Evolutionary conservation across 2,113 vertebrate species (phyloP), one percentile per base, ranked within the genome.

Genomic region (Phaethornis superciliosus): DNA sequence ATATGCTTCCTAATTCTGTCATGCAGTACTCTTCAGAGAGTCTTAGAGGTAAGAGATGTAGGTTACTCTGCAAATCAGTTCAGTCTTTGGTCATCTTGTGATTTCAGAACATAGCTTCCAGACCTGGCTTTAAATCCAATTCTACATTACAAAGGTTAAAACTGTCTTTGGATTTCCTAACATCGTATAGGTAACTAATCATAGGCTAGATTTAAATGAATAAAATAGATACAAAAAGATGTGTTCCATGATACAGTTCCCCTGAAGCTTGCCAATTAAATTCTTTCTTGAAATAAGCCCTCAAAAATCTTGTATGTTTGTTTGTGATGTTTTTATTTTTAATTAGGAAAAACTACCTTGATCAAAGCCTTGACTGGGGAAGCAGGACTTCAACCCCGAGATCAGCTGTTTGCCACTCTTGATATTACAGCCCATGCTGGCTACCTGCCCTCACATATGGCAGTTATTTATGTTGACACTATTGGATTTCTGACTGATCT

Each of bases 401-500:
- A 99, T 94, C 98, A 98, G 94, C 98, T 99, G 10, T 99, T 99
- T 35, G 98, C 99, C 15, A 99, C 99, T 3, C 97, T 99, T 81
- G 99, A 99, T 44, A 98, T 99, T 67, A 99, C 99, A 2, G 98
- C 98, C 19, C 99, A 99, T 10, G 98, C 97, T 4, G 99, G 99
- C 30, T 94, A 70, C 58, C 96, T 99, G 91, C 99, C 98, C 71
- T 98, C 98, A 1, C 97, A 56, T 51, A 92, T 99, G 98, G 80
- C 97, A 0, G 97, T 99, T 49, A 97, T 99, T 69, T 99, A 98
- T 46, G 93, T 99, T 88, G 99, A 99, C 96, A 99, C 99, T 65
- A 98, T 99, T 60, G 99, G 99, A 44, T 99, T 99, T 97, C 98
- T 99, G 54, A 99, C 99, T 37, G 98, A 99, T 95, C 98, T 99